Base-by-base conservation (phyloP, 2,797 vertebrate species). In the Parotocinclus haroldoi region DNA sequence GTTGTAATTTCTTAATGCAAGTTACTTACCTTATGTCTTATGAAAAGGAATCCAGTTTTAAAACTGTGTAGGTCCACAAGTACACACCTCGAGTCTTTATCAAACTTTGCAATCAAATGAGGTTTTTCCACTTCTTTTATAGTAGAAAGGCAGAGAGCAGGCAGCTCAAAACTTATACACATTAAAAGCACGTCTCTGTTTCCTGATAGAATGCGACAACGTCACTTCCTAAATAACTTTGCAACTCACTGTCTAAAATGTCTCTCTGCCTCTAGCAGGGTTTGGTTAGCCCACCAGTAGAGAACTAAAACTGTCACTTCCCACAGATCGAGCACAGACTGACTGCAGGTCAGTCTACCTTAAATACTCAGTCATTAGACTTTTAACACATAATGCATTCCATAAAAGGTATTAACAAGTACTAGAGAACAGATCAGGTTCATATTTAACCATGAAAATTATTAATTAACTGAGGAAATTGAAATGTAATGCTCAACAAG, bases 201-300 rank as follows among this genome's bases (percentile, higher is more conserved):
- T 92, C 91, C 90, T 90, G 86, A 86, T 88, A 81, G 82, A 78
- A 76, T 68, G 79, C 78, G 74, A 78, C 76, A 70, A 76, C 78
- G 82, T 77, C 81, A 91, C 88, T 92, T 92, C 91, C 90, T 91
- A 85, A 90, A 89, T 73, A 55, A 57, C 63, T 58, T 10, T 45
- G 48, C 44, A 39, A 65, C 54, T 37, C 10, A 46, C 56, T 65
- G 19, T 44, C 49, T 70, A 19, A 63, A 66, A 66, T 61, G 48
- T 71, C 68, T 65, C 42, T 39, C 51, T 58, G 55, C 56, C 19
- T 49, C 9, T 63, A 67, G 60, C 5, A 27, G 27, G 2, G 27
- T 27, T 27, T 27, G 27, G 27, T 27, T 27, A 27, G 5, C 27
- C 27, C 27, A 27, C 27, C 27, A 27, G 27, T 27, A 5, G 27